Percentiles rank a stretch among this genome's conserved stretches.
These are phyloP conservation scores for Synodontis membranacea DNA, from an alignment of 2,113 vertebrate genomes.

Conservation along the genomic window DNA sequence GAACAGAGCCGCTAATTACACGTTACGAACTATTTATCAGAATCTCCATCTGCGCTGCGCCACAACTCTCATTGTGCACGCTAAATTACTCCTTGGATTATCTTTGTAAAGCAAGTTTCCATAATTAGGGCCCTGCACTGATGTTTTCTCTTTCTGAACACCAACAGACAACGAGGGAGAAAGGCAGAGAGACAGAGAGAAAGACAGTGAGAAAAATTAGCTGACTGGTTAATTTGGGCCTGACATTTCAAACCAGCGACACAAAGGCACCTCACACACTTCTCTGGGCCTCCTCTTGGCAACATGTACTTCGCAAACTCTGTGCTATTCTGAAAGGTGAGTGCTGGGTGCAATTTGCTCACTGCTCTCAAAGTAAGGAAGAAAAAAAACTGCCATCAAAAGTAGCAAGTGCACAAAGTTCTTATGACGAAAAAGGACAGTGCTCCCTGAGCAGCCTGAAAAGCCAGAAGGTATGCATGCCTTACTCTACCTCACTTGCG, in stretches of 20 bases:
- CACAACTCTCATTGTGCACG: slow-evolving; percentile 90
- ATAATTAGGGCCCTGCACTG: slow-evolving; percentile 92
- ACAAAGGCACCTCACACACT: slow-evolving; percentile 27
- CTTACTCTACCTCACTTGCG: slow-evolving; percentile 58
- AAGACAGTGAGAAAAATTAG: slow-evolving; percentile 59
- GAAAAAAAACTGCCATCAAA: not conserved
- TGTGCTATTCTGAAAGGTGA: slow-evolving; percentile 15
- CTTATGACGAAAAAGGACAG: not conserved
- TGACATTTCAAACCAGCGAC: slow-evolving; percentile 59
- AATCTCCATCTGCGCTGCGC: slow-evolving; percentile 95
- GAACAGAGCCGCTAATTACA: slow-evolving; percentile 96
- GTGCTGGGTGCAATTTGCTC: not conserved
- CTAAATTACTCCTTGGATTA: slow-evolving; percentile 99
- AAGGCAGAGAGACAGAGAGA: slow-evolving; percentile 36
- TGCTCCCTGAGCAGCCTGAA: not conserved
- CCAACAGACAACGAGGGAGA: slow-evolving; percentile 65
- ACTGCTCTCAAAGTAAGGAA: slow-evolving; percentile 11
- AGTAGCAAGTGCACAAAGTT: not conserved
- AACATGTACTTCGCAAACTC: slow-evolving; percentile 23
- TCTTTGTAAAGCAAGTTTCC: slow-evolving; percentile 99
- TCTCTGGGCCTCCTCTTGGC: slow-evolving; percentile 20
- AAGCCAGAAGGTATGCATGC: slow-evolving; percentile 62
- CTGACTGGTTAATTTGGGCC: slow-evolving; percentile 67
- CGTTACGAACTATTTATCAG: slow-evolving; percentile 99
- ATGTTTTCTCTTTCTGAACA: slow-evolving; percentile 82